Conservation (phyloP, 2,797 vertebrate species). For the Smutsia temminckii region DNA sequence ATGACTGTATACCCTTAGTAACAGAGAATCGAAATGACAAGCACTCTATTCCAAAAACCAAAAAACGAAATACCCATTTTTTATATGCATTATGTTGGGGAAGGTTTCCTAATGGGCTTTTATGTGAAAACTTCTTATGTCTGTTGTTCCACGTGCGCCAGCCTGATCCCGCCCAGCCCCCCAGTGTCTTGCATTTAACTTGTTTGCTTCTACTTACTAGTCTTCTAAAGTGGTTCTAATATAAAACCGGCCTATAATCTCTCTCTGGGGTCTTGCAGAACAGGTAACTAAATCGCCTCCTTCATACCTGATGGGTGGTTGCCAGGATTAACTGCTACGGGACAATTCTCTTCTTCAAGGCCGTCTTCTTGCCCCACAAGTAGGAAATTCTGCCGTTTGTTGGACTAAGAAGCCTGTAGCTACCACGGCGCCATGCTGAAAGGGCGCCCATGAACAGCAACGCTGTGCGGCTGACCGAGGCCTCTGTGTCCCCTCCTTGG, state of each 20-base stretch:
- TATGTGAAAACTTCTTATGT: neutral
- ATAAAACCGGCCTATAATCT: neutral
- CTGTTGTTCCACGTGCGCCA: rapidly evolving
- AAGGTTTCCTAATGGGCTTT: neutral
- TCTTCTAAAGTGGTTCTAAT: neutral
- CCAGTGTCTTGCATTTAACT: neutral
- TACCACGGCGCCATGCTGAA: neutral
- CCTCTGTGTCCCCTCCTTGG: neutral
- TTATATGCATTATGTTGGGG: neutral
- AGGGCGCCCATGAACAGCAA: neutral
- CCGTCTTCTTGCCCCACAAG: neutral
- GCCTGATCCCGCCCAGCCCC: neutral
- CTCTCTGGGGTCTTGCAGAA: neutral
- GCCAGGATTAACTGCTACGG: neutral
- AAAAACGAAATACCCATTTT: neutral
- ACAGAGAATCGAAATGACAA: slow-evolving; percentile 54
- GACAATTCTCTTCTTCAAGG: neutral
- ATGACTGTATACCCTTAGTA: slow-evolving; percentile 43
- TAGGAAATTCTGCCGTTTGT: neutral
- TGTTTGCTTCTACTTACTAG: neutral
- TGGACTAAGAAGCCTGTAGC: neutral
- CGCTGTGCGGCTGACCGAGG: neutral
- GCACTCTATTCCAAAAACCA: neutral
- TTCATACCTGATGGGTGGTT: neutral
- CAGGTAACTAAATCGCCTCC: neutral